Conservation (phyloP, 2,888 invertebrate genomes). For the Ophion obscuratus region DNA sequence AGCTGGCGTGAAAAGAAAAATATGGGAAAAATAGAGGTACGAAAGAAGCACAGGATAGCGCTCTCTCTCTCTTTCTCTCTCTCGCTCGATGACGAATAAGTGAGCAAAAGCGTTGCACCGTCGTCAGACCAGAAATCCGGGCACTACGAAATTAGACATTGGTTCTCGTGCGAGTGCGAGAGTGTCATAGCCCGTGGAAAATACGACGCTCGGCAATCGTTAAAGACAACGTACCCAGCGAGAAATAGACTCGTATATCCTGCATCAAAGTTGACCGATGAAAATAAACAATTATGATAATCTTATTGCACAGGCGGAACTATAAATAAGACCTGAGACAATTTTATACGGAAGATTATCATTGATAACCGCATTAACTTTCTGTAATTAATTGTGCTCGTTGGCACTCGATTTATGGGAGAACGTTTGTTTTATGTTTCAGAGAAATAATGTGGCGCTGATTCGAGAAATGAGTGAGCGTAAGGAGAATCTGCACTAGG, state of each 20-base stretch:
- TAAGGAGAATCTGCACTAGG: conserved; percentile 34
- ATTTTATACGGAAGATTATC: neutral
- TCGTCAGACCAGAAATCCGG: conserved; percentile 81
- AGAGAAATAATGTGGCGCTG: conserved; percentile 62
- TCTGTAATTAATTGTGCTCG: neutral
- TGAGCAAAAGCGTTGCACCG: conserved; percentile 62
- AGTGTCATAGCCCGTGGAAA: conserved; percentile 63
- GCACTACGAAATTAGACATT: conserved; percentile 77
- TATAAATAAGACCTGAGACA: neutral
- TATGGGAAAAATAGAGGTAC: conserved; percentile 41
- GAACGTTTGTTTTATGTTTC: conserved; percentile 53
- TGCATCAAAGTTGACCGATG: neutral
- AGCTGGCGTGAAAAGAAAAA: conserved; percentile 35
- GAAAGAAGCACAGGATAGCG: neutral
- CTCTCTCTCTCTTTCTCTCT: conserved; percentile 18
- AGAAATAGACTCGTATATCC: conserved; percentile 37
- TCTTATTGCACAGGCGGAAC: neutral
- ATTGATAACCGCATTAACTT: neutral
- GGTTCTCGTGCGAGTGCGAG: conserved; percentile 34
- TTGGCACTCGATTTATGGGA: conserved; percentile 13
- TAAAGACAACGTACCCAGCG: conserved; percentile 37
- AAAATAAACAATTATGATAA: neutral
- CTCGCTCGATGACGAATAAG: conserved; percentile 27
- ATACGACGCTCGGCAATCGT: conserved; percentile 53
- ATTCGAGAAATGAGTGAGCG: conserved; percentile 13